Evolutionary conservation across 2,888 invertebrate genomes (phyloP), one percentile per base, ranked within the genome.

Genomic region (Ormyrus thymus): DNA sequence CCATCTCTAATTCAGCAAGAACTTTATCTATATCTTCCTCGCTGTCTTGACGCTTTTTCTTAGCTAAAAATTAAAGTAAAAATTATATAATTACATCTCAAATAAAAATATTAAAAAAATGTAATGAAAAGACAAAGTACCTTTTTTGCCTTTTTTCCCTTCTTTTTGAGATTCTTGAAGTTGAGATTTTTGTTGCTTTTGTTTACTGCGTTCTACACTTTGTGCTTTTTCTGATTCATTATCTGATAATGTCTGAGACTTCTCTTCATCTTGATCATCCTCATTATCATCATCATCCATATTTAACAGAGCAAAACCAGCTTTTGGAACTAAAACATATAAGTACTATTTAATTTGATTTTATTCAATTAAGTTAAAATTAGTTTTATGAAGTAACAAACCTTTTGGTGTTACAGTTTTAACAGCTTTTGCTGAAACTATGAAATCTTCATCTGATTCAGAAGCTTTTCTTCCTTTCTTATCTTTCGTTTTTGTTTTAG

Each of bases 1-100:
- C 96, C 91, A 95, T 92, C 90, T 95, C 94, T 81, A 97, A 90
- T 90, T 97, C 96, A 10, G 96, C 96, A 81, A 97, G 90, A 80
- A 95, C 94, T 90, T 95, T 95, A 86, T 97, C 96, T 80, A 97
- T 91, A 88, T 96, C 96, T 76, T 93, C 93, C 87, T 83, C 82
- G 65, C 95, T 95, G 74, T 95, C 95, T 85, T 94, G 93, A 83
- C 93, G 94, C 91, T 94, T 95, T 86, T 94, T 93, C 86, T 93
- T 94, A 6, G 51, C 79, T 80, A 48, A 9, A 68, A 75, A 51
- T 11, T 59, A 11, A 73, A 11, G 29, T 46, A 6, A 72, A 55
- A 75, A 61, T 15, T 62, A 61, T 69, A 53, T 46, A 45, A 74
- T 4, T 29, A 55, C 29, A 11, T 68, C 4, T 3, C n/a, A 46